Percentiles rank a stretch among this genome's conserved stretches.
Evolutionary conservation across 2,888 invertebrate genomes (phyloP).

Genomic region (Antheraea assamensis): DNA sequence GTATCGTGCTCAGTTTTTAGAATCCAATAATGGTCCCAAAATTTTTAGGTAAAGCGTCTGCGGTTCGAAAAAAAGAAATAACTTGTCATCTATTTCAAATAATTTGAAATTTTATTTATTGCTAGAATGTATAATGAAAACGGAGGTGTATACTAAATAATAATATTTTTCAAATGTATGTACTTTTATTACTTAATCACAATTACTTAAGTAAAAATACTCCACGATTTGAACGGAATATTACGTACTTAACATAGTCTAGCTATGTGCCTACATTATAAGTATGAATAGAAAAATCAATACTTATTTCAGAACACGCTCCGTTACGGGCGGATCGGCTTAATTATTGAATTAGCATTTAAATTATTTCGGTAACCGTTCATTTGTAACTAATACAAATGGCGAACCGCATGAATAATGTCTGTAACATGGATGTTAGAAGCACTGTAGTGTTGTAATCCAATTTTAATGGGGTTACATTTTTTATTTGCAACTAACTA

Average conservation of each 20-base stretch:
- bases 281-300: slow-evolving; percentile 58
- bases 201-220: no score
- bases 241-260: no score
- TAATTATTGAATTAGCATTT: slow-evolving; percentile 84
- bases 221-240: no score
- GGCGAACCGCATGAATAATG: slow-evolving; percentile 79
- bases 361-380: slow-evolving; percentile 83
- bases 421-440: slow-evolving; percentile 43
- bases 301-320: slow-evolving; percentile 58
- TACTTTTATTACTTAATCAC: no score
- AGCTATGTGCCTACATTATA: slow-evolving; percentile 16
- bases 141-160: neutral
- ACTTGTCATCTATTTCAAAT: no score
- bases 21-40: no score
- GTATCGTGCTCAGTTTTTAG: no score
- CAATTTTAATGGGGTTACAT: neutral
- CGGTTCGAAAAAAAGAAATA: no score
- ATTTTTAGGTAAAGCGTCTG: no score
- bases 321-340: slow-evolving; percentile 73
- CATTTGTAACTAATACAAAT: slow-evolving; percentile 83
- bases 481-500: neutral
- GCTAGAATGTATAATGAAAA: neutral
- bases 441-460: slow-evolving; percentile 22
- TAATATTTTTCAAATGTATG: neutral
- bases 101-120: no score